Conservation (phyloP, 2,888 invertebrate species). For the Ichneumoninae sp. region DNA sequence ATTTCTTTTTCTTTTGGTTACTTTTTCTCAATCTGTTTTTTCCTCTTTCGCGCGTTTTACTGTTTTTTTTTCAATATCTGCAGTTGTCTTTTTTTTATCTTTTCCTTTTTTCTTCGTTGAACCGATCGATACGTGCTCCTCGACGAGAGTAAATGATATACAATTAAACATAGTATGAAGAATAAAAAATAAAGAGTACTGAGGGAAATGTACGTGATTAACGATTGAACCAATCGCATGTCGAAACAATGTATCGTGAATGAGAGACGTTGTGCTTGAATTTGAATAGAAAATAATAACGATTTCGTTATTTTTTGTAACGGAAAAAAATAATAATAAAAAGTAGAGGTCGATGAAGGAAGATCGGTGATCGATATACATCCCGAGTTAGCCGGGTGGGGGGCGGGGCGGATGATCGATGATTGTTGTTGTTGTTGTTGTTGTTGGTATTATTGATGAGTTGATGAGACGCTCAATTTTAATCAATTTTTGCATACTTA, state of each 20-base stretch:
- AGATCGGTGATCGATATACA: slow-evolving; percentile 80
- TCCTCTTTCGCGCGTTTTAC: slow-evolving; percentile 36
- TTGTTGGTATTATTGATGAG: slow-evolving; percentile 56
- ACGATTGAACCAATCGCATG: slow-evolving; percentile 42
- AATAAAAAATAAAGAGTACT: slow-evolving; percentile 61
- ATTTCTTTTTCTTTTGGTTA: slow-evolving; percentile 33
- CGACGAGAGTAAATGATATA: slow-evolving; percentile 69
- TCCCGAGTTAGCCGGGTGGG: slow-evolving; percentile 75
- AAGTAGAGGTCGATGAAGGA: slow-evolving; percentile 68
- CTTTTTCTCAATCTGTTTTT: slow-evolving; percentile 12
- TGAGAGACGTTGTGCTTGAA: slow-evolving; percentile 32
- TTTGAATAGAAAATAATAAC: slow-evolving; percentile 53
- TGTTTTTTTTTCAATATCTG: background rate
- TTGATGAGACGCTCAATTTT: slow-evolving; percentile 9
- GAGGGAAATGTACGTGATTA: slow-evolving; percentile 56
- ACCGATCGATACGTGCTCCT: slow-evolving; percentile 78
- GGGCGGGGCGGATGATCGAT: slow-evolving; percentile 45
- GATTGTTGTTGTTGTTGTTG: slow-evolving; percentile 39
- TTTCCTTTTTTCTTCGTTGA: slow-evolving; percentile 49
- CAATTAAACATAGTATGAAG: slow-evolving; percentile 42
- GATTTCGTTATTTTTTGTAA: background rate
- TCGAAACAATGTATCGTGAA: slow-evolving; percentile 44
- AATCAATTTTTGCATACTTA: slow-evolving; percentile 87
- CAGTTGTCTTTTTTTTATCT: slow-evolving; percentile 10
- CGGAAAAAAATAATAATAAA: slow-evolving; percentile 66